These are phyloP conservation scores for Ylistrum balloti DNA, from an alignment of 1,140 invertebrate species.

Conservation along the genomic window DNA sequence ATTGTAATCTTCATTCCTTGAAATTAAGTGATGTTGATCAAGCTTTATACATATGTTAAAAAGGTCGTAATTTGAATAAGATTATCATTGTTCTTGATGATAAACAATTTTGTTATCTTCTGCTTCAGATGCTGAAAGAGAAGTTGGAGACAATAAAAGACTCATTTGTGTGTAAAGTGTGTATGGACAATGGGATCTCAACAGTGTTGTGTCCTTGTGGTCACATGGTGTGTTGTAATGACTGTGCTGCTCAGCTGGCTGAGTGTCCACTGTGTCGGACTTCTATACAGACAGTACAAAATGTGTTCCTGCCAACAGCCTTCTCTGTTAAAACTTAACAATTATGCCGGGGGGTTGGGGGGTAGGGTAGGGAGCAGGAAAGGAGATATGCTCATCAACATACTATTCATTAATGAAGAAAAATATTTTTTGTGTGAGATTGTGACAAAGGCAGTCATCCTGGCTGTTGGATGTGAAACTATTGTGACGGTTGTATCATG, in stretches of 20 bases:
- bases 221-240: constrained; percentile 92
- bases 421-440: not conserved
- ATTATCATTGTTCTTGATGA: not conserved
- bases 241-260: constrained; percentile 90
- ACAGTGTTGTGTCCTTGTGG: constrained; percentile 96
- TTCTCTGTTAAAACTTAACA: not conserved
- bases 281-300: constrained; percentile 71
- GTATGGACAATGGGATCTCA: constrained; percentile 93
- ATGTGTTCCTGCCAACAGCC: constrained; percentile 67
- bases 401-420: constrained; percentile 46
- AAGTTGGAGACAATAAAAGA: constrained; percentile 70
- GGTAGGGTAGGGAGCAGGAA: no score
- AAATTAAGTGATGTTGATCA: no score
- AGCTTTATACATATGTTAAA: no score
- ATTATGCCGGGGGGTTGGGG: constrained; percentile 41
- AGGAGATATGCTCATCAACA: no score
- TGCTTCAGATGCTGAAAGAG: constrained; percentile 69
- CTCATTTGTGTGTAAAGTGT: constrained; percentile 91
- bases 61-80: no score
- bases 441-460: constrained; percentile 20
- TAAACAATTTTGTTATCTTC: not conserved
- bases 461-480: not conserved
- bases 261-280: constrained; percentile 92
- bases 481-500: not conserved
- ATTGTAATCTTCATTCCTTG: no score